A percentile compares a stretch with the other conserved stretches of the same genome.
These are phyloP conservation scores for Oryzias dopingdopingensis DNA, from an alignment of 2,797 vertebrate genomes.

Conservation along the genomic window DNA sequence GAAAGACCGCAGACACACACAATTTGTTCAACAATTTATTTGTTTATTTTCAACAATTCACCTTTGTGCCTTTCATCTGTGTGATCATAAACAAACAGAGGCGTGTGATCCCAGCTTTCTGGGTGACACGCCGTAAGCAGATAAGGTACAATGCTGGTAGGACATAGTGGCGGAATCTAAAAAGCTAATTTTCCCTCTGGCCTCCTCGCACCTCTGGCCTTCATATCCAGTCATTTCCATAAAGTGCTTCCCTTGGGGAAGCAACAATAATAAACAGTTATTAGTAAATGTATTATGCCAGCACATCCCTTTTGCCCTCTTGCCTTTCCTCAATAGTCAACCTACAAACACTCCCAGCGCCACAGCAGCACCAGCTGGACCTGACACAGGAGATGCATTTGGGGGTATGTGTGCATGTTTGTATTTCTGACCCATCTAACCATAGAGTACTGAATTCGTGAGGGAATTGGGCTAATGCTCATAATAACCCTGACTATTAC, in stretches of 20 bases:
- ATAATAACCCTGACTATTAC: constrained; percentile 71
- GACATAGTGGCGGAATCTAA: constrained; percentile 63
- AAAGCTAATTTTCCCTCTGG: constrained; percentile 70
- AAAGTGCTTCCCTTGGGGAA: constrained; percentile 73
- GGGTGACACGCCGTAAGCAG: constrained; percentile 39
- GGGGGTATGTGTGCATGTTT: constrained; percentile 31
- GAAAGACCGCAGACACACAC: constrained; percentile 9
- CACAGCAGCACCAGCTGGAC: constrained; percentile 53
- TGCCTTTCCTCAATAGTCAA: constrained; percentile 64
- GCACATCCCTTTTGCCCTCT: constrained; percentile 69
- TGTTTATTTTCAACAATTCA: constrained; percentile 21
- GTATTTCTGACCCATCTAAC: constrained; percentile 57
- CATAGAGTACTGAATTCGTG: constrained; percentile 53
- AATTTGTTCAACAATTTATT: constrained; percentile 1
- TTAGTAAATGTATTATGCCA: constrained; percentile 80
- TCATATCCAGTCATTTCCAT: constrained; percentile 74
- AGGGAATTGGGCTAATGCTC: constrained; percentile 73
- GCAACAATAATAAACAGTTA: constrained; percentile 80
- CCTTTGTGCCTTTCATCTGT: constrained; percentile 26
- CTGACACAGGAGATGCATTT: constrained; percentile 44
- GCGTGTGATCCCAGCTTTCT: constrained; percentile 31
- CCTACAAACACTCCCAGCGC: constrained; percentile 60
- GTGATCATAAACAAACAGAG: constrained; percentile 37
- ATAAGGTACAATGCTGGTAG: constrained; percentile 38
- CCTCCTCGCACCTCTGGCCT: constrained; percentile 64